Conservation (phyloP, 2,888 invertebrate species). For the Phalera bucephala region DNA sequence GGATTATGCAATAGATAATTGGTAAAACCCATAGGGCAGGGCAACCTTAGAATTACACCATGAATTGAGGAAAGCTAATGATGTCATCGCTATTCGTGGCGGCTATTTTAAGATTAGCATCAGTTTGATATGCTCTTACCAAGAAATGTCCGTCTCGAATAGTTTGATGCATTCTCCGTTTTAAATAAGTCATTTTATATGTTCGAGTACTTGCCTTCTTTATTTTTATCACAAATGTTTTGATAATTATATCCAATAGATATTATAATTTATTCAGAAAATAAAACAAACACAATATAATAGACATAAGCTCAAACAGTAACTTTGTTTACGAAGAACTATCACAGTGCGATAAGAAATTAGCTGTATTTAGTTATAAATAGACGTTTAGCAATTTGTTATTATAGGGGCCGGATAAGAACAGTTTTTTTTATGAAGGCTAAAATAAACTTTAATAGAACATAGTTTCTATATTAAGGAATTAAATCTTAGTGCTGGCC, state of each 20-base stretch:
- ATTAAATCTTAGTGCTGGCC: too few relatives aligned
- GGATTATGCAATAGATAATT: conserved; percentile 35
- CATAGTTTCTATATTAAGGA: too few relatives aligned
- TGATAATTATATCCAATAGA: not conserved
- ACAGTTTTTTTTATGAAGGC: too few relatives aligned
- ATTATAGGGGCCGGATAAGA: too few relatives aligned
- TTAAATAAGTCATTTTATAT: conserved; percentile 31
- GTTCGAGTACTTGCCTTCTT: conserved; percentile 30
- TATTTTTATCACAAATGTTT: conserved; percentile 8
- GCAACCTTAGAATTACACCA: conserved; percentile 37
- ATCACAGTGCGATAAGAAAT: too few relatives aligned
- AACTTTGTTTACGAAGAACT: too few relatives aligned
- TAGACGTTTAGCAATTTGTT: too few relatives aligned
- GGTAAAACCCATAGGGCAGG: conserved; percentile 38
- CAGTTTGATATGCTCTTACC: conserved; percentile 6
- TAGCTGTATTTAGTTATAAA: too few relatives aligned
- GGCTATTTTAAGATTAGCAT: conserved; percentile 15
- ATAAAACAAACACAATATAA: too few relatives aligned
- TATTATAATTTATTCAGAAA: conserved; percentile 2
- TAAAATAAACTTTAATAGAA: too few relatives aligned
- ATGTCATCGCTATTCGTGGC: conserved; percentile 36
- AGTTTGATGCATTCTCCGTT: conserved; percentile 15
- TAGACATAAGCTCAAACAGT: too few relatives aligned
- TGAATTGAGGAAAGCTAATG: conserved; percentile 54
- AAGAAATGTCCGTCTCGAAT: conserved; percentile 17